Evolutionary conservation across 2,888 invertebrate species (phyloP).

Genomic region (Pyrrhosoma nymphula): DNA sequence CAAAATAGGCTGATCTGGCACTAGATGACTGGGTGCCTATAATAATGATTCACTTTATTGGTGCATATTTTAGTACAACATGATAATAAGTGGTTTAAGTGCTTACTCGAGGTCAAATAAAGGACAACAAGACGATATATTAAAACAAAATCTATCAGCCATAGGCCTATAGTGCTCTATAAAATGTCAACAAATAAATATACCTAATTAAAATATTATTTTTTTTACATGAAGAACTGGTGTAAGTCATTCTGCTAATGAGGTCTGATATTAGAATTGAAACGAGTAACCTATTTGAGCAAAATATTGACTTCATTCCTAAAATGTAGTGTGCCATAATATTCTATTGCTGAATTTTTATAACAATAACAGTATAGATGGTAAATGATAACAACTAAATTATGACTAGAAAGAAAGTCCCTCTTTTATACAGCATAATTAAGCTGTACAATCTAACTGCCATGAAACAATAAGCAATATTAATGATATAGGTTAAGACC

Average conservation of each 20-base stretch:
- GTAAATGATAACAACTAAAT: neutral
- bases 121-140: neutral
- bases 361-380: neutral
- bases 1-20: slow-evolving; percentile 26
- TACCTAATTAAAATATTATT: neutral
- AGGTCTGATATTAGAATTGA: neutral
- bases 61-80: neutral
- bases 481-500: neutral
- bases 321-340: neutral
- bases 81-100: slow-evolving; percentile 38
- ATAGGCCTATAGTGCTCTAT: neutral
- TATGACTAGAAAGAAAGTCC: neutral
- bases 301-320: slow-evolving; percentile 3
- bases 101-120: neutral
- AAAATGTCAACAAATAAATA: neutral
- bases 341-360: neutral
- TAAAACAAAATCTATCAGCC: neutral
- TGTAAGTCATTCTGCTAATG: neutral
- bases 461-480: neutral
- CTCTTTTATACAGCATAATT: neutral
- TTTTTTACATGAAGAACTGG: neutral
- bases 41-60: neutral
- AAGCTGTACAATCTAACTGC: no score
- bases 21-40: slow-evolving; percentile 17
- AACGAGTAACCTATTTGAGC: slow-evolving; percentile 19